These are phyloP conservation scores for Psophia crepitans DNA, from an alignment of 2,113 vertebrate species.

Conservation along the genomic window DNA sequence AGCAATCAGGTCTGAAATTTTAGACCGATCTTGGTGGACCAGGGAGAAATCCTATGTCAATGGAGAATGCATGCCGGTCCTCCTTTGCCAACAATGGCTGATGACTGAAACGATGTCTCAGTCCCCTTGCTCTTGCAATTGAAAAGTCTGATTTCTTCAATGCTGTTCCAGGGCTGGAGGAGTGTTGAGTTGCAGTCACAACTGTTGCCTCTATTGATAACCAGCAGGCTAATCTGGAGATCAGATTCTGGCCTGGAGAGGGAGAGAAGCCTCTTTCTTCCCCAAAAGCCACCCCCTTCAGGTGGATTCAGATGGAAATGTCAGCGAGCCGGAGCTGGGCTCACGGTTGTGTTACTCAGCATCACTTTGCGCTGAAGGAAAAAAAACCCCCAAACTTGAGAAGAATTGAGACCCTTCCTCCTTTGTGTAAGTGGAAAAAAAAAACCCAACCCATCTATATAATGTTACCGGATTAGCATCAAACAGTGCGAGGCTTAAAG, in stretches of 20 bases:
- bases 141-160: conserved; percentile 61
- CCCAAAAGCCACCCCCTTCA: conserved; percentile 76
- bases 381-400: conserved; percentile 53
- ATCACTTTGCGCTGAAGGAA: conserved; percentile 67
- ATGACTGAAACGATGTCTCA: conserved; percentile 59
- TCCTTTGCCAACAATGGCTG: conserved; percentile 55
- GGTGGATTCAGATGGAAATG: conserved; percentile 82
- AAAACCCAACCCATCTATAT: conserved; percentile 67
- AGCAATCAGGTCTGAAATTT: conserved; percentile 48
- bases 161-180: conserved; percentile 23
- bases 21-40: conserved; percentile 42
- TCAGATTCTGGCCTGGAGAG: conserved; percentile 72
- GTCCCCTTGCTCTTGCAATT: conserved; percentile 41
- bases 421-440: conserved; percentile 39
- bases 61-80: conserved; percentile 60
- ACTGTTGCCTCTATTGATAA: conserved; percentile 73
- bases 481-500: conserved; percentile 62
- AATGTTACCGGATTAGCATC: conserved; percentile 93
- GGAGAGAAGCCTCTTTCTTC: conserved; percentile 72
- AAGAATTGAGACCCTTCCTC: conserved; percentile 67
- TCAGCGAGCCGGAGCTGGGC: conserved; percentile 73
- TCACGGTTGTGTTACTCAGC: conserved; percentile 67
- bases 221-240: conserved; percentile 71
- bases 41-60: conserved; percentile 61
- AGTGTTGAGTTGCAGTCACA: conserved; percentile 69